Evolutionary conservation across 2,888 invertebrate genomes (phyloP).

Genomic region (Byasa hedistus): DNA sequence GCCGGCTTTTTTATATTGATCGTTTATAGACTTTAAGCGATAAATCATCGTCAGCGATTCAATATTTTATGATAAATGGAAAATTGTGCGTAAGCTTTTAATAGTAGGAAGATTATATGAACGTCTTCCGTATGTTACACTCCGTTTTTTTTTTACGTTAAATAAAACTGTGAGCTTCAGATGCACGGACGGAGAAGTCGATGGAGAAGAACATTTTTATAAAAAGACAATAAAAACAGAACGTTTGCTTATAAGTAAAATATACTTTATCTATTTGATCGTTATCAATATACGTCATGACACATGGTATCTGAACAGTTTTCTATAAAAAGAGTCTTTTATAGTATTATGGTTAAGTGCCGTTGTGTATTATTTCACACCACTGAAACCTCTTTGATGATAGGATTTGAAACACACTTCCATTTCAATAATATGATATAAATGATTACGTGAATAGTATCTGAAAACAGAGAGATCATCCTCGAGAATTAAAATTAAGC

Average conservation of each 20-base stretch:
- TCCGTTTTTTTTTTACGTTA: not conserved
- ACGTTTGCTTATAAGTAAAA: no score
- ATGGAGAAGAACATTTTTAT: no score
- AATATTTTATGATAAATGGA: slow-evolving; percentile 40
- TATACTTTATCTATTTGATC: no score
- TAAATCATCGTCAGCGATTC: slow-evolving; percentile 59
- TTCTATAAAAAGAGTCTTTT: no score
- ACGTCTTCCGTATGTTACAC: slow-evolving; percentile 18
- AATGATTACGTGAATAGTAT: not conserved
- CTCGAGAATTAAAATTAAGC: not conserved
- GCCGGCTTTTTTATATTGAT: slow-evolving; percentile 55
- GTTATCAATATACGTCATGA: no score
- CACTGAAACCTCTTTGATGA: no score
- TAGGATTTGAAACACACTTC: not conserved
- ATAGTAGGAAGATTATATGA: slow-evolving; percentile 34
- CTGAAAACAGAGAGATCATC: not conserved
- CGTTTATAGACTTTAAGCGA: slow-evolving; percentile 49
- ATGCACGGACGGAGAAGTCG: not conserved
- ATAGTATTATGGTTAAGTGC: no score
- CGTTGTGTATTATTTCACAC: no score
- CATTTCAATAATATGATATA: not conserved
- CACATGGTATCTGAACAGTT: no score
- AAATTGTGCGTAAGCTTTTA: slow-evolving; percentile 34
- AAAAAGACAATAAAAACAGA: no score
- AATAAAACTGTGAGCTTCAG: not conserved